Percentiles rank a stretch among this genome's conserved stretches.
phyloP scores from a whole-genome alignment of 2,888 invertebrate species.

The Melanargia galathea region DNA sequence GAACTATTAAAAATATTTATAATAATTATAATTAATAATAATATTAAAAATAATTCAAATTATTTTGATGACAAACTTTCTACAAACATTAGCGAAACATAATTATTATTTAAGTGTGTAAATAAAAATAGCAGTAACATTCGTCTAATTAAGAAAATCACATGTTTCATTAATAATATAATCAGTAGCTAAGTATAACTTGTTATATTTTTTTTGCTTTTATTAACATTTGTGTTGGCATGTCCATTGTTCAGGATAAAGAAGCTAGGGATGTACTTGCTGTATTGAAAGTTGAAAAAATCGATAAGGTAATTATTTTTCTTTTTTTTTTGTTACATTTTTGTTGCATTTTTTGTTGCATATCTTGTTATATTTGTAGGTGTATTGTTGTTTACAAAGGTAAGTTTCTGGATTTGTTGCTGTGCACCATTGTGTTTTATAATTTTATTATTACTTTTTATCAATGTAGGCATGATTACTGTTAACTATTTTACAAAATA shows the following conservation, averaged over 20 bases:
- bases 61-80: no score
- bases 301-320: slow-evolving; percentile 70
- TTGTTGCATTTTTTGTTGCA: slow-evolving; percentile 38
- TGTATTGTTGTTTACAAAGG: not conserved
- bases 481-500: no score
- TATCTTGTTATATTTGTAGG: slow-evolving; percentile 30
- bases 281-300: slow-evolving; percentile 81
- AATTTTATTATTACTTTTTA: no score
- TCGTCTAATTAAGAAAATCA: no score
- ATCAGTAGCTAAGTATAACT: slow-evolving; percentile 8
- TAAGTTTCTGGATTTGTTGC: not conserved
- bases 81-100: no score
- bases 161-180: slow-evolving; percentile 5
- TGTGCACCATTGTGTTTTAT: not conserved
- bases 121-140: no score
- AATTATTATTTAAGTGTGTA: no score
- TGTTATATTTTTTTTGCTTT: slow-evolving; percentile 58
- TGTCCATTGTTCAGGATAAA: slow-evolving; percentile 63
- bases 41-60: no score
- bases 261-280: slow-evolving; percentile 79
- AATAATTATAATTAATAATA: no score
- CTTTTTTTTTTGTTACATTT: slow-evolving; percentile 38
- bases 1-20: no score
- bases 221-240: slow-evolving; percentile 62
- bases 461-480: no score